Percentiles rank a stretch among this genome's conserved stretches.
These are phyloP conservation scores for Myrmecobius fasciatus DNA, from an alignment of 2,113 vertebrate species.

Conservation along the genomic window DNA sequence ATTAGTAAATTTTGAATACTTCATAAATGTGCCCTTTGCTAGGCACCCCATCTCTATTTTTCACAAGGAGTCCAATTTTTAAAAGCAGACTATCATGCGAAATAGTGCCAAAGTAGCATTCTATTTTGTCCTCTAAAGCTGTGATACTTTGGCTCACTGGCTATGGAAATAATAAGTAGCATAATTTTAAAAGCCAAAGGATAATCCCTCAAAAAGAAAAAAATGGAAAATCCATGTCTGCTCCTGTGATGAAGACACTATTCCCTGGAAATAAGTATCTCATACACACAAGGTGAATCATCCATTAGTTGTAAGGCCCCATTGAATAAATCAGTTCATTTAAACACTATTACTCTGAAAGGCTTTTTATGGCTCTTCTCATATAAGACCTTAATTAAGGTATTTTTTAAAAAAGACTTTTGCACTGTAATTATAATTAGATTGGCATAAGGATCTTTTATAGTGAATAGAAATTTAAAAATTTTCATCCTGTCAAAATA, in stretches of 20 bases:
- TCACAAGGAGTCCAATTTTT: constrained; percentile 45
- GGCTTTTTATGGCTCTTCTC: background rate
- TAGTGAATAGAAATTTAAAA: background rate
- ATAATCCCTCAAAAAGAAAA: constrained; percentile 57
- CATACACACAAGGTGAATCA: constrained; percentile 3
- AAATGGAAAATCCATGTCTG: constrained; percentile 29
- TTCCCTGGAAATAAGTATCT: constrained; percentile 39
- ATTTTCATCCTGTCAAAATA: background rate
- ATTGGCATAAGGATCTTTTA: background rate
- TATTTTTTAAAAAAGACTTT: background rate
- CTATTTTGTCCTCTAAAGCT: constrained; percentile 54
- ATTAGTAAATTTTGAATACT: constrained; percentile 4
- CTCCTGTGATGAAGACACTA: constrained; percentile 16
- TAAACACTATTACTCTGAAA: background rate
- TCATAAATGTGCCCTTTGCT: constrained; percentile 21
- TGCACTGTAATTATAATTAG: background rate
- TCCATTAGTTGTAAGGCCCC: background rate
- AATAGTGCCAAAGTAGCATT: constrained; percentile 56
- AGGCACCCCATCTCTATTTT: constrained; percentile 12
- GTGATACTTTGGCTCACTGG: constrained; percentile 53
- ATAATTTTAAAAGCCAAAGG: constrained; percentile 53
- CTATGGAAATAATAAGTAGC: constrained; percentile 48
- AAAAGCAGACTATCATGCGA: constrained; percentile 33
- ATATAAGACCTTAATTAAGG: background rate
- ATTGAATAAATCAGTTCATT: background rate